Conservation (phyloP, 1,140 invertebrate species). For the Heliconius congener region DNA sequence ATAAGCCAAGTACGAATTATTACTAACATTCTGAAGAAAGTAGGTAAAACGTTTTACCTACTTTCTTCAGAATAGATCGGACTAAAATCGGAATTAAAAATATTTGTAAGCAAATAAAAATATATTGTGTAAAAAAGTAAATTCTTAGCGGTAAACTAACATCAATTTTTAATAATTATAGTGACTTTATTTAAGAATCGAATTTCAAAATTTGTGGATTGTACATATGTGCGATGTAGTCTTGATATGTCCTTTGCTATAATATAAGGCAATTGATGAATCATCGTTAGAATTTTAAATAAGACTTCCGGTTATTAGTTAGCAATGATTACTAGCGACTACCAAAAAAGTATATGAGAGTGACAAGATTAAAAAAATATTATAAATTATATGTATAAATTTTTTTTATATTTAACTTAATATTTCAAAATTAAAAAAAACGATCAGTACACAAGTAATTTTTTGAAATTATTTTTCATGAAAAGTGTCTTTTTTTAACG, state of each 20-base stretch:
- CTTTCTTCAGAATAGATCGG: too few relatives aligned
- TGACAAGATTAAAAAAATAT: not conserved
- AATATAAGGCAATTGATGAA: slow-evolving; percentile 4
- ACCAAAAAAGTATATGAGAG: not conserved
- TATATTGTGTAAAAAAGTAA: too few relatives aligned
- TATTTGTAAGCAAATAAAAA: too few relatives aligned
- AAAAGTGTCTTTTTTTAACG: too few relatives aligned
- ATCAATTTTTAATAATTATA: too few relatives aligned
- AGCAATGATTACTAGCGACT: not conserved
- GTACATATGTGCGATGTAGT: not conserved
- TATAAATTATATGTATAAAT: too few relatives aligned
- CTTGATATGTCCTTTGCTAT: not conserved
- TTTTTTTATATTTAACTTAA: too few relatives aligned
- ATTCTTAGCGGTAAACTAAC: too few relatives aligned
- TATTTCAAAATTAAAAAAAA: too few relatives aligned
- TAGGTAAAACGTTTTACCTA: not conserved
- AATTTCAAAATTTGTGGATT: not conserved
- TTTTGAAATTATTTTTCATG: too few relatives aligned
- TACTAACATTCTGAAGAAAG: slow-evolving; percentile 17
- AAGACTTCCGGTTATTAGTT: not conserved
- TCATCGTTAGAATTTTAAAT: not conserved
- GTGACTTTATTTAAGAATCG: not conserved
- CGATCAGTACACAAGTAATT: too few relatives aligned
- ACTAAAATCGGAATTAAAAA: too few relatives aligned
- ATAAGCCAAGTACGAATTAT: slow-evolving; percentile 22